These are phyloP conservation scores for Apaloderma vittatum DNA, from an alignment of 2,113 vertebrate genomes.

Conservation along the genomic window DNA sequence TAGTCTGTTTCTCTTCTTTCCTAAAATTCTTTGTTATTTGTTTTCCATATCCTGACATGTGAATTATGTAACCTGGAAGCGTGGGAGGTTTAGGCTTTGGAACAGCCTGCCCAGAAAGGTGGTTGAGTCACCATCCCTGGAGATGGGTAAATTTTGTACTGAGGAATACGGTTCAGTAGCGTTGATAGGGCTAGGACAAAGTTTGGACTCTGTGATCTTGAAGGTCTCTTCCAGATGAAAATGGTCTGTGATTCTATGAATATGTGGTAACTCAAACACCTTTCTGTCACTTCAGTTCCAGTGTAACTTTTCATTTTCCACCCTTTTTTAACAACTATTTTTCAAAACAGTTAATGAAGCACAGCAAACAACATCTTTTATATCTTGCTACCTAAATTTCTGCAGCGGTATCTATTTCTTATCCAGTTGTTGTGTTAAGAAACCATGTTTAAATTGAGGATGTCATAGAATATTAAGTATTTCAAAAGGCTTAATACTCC, in stretches of 20 bases:
- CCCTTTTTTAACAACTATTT: background rate
- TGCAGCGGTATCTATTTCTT: background rate
- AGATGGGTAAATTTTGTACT: no score
- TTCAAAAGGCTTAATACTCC: slow-evolving; percentile 24
- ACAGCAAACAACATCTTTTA: slow-evolving; percentile 8
- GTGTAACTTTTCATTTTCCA: background rate
- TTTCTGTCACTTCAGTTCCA: slow-evolving; percentile 16
- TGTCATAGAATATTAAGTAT: background rate
- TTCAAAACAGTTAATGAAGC: slow-evolving; percentile 37
- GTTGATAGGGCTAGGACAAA: no score
- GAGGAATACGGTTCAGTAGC: no score
- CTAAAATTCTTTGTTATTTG: background rate
- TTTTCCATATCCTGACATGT: background rate
- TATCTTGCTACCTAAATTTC: slow-evolving; percentile 1
- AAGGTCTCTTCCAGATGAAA: no score
- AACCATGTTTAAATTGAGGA: slow-evolving; percentile 24
- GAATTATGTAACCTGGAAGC: background rate
- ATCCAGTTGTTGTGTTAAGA: slow-evolving; percentile 1
- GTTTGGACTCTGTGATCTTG: no score
- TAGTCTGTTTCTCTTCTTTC: background rate
- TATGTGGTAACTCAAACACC: background rate
- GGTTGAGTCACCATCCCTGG: no score
- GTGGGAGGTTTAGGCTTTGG: no score
- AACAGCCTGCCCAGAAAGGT: no score
- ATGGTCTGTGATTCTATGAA: no score